Evolutionary conservation across 2,888 invertebrate species (phyloP).

Genomic region (Ganaspis brasiliensis): DNA sequence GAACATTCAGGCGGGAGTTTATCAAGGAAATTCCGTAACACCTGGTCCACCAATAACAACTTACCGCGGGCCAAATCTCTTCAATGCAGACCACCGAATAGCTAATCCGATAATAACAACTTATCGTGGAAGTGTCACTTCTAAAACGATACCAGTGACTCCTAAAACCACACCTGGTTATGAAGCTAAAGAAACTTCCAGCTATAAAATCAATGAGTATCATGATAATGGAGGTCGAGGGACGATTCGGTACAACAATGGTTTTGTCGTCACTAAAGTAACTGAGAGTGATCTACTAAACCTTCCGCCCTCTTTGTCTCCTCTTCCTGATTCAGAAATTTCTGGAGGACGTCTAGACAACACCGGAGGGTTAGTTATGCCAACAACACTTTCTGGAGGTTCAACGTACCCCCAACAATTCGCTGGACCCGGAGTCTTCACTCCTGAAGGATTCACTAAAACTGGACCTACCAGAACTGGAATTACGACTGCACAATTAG

Average conservation of each 20-base stretch:
- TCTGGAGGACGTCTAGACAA: conserved; percentile 69
- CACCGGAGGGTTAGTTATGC: conserved; percentile 47
- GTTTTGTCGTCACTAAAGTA: conserved; percentile 71
- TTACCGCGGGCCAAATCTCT: conserved; percentile 23
- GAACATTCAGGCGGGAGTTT: neutral
- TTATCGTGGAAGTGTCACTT: conserved; percentile 46
- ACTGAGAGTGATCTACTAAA: conserved; percentile 74
- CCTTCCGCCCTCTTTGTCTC: conserved; percentile 71
- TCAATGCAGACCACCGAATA: conserved; percentile 20
- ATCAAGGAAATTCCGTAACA: conserved; percentile 29
- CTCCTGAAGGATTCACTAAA: conserved; percentile 75
- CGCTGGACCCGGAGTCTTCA: conserved; percentile 52
- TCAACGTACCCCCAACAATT: conserved; percentile 46
- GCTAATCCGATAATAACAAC: conserved; percentile 31
- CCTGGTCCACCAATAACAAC: conserved; percentile 8
- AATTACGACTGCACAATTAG: conserved; percentile 73
- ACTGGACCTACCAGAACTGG: conserved; percentile 76
- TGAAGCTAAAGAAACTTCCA: conserved; percentile 46
- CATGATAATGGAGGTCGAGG: conserved; percentile 72
- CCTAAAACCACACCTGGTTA: conserved; percentile 50
- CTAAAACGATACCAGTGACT: conserved; percentile 51
- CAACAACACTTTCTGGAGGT: conserved; percentile 37
- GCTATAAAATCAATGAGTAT: conserved; percentile 73
- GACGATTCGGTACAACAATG: conserved; percentile 73
- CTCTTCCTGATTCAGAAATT: conserved; percentile 72